Conservation (phyloP, 2,797 vertebrate genomes). For the Syngnathus rostellatus region DNA sequence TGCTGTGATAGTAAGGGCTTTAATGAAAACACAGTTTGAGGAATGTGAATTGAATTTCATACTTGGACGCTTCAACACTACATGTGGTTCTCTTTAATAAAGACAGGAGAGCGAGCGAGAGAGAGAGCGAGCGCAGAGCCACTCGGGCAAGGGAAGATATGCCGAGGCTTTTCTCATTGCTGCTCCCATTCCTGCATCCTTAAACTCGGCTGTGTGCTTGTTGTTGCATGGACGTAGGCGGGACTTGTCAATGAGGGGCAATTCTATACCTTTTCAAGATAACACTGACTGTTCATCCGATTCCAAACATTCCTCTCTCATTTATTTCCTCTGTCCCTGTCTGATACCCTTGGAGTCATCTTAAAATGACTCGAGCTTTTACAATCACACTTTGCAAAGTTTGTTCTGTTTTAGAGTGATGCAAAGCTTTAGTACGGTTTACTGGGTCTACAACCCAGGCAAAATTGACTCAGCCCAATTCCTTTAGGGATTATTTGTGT, state of each 20-base stretch:
- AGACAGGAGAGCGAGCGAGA: slow-evolving; percentile 40
- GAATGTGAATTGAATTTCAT: slow-evolving; percentile 77
- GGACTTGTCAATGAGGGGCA: slow-evolving; percentile 42
- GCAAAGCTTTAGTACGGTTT: background rate
- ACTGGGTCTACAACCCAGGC: too few relatives aligned
- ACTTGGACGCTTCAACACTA: slow-evolving; percentile 67
- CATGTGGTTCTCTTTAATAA: slow-evolving; percentile 75
- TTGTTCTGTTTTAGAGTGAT: background rate
- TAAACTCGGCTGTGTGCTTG: slow-evolving; percentile 49
- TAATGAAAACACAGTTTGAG: slow-evolving; percentile 70
- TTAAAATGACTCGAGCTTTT: background rate
- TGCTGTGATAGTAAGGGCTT: slow-evolving; percentile 66
- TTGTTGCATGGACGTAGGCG: slow-evolving; percentile 34
- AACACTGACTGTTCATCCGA: slow-evolving; percentile 21
- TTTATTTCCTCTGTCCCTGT: slow-evolving; percentile 10
- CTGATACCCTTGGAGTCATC: background rate
- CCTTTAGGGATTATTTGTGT: background rate
- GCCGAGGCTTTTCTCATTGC: slow-evolving; percentile 51
- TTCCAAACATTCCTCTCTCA: slow-evolving; percentile 21
- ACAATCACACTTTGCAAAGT: background rate
- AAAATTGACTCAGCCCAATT: background rate
- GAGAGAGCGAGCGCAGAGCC: slow-evolving; percentile 32
- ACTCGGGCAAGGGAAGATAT: slow-evolving; percentile 49
- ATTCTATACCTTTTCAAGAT: slow-evolving; percentile 41
- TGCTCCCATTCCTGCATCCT: slow-evolving; percentile 47